A percentile compares a stretch with the other conserved stretches of the same genome.
Conservation (phyloP, 1,140 invertebrate genomes). For the Pseudachorutes palmiensis region DNA sequence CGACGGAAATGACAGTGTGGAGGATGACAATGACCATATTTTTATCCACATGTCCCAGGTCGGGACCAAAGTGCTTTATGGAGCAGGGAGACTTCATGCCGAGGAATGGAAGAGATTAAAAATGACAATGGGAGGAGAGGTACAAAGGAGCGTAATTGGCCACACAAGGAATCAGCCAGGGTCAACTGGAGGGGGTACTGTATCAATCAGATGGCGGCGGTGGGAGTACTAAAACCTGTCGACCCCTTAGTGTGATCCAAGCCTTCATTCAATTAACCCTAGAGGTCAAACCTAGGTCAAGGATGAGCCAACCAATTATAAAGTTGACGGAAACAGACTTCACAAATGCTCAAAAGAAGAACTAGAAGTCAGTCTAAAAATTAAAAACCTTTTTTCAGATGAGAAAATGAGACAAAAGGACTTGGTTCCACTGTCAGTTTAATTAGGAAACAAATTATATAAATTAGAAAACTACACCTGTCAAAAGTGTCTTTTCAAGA, state of each 20-base stretch:
- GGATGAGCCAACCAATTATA: background rate
- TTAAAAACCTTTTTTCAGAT: background rate
- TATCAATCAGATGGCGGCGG: background rate
- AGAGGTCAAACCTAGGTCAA: background rate
- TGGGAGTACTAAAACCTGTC: background rate
- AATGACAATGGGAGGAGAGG: background rate
- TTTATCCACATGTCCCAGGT: background rate
- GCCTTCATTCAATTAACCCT: constrained; percentile 14
- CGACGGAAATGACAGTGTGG: background rate
- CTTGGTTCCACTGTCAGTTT: background rate
- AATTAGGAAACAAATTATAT: constrained; percentile 1
- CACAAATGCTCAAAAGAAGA: too few species aligned
- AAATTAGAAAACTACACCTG: background rate
- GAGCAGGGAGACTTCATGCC: background rate
- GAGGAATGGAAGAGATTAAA: background rate
- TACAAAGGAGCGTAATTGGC: background rate
- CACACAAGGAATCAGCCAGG: background rate
- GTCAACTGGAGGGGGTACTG: background rate
- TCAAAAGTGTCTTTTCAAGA: background rate
- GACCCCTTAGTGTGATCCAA: background rate
- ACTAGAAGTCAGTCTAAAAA: too few species aligned
- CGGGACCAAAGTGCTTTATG: background rate
- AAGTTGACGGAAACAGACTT: background rate
- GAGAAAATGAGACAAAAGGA: background rate
- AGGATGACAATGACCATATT: background rate